Base-by-base conservation (phyloP, 2,888 invertebrate genomes). In the Caenorhabditis sp. region DNA sequence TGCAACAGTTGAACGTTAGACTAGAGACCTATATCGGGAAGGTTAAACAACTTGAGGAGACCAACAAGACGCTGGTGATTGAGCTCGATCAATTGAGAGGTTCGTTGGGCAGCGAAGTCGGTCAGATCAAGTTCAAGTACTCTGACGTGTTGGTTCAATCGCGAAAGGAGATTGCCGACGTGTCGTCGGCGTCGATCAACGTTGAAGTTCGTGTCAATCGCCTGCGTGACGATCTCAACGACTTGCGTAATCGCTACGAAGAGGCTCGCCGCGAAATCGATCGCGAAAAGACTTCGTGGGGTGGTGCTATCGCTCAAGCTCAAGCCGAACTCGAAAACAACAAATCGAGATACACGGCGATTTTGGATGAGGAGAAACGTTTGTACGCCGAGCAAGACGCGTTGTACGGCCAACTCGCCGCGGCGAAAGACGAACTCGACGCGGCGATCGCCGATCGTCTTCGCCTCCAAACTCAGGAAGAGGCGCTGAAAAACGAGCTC, bases 401-500 rank as follows among this genome's bases (percentile, higher is more conserved):
- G 19, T 64, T 75, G 8, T 75, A 75, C 31, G 36, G 21, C 14
- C 61, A 69, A 55, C 65, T 75, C 14, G 23, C 67, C 10, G 49
- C 62, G 21, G 75, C 69, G 21, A 75, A 75, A 62, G 75, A 75
- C 43, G 75, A 26, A 26, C 59, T 75, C 14, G 75, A 75, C 43
- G 65, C 50, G 1, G 70, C 75, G 14, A 66, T 75, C 21, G 50
- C 64, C 26, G 75, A 87, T 66, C 88, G 89, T 62, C 87, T 90
- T 66, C 89, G 89, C 66, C 88, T 89, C 49, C 89, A 90, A 80
- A 89, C 89, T 81, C 88, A 83, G 59, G 86, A 88, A 58, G 89
- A 90, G 81, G 88, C 88, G 3, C 86, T 90, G 60, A 87, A 89
- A 72, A 89, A 89, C 68, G 89, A 90, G 78, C 85, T 90, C 69